phyloP scores from a whole-genome alignment of 2,113 vertebrate genomes.

The Misgurnus mizolepis region DNA sequence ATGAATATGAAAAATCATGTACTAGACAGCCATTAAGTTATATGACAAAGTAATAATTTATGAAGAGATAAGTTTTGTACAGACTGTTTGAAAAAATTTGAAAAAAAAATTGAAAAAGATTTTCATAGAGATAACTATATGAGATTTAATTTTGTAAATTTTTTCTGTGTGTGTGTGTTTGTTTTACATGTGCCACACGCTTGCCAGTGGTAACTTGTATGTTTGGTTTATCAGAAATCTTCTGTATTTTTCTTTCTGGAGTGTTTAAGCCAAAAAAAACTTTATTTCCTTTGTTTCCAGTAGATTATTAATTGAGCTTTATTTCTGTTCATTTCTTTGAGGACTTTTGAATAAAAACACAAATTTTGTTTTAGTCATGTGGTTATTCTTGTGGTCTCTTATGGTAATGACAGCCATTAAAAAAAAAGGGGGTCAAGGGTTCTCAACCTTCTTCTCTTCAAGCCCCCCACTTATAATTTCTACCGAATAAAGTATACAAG shows the following conservation, averaged over 20 bases:
- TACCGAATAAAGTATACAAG: no score
- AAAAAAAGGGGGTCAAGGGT: no score
- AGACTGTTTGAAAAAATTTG: slow-evolving; percentile 84
- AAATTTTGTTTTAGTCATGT: slow-evolving; percentile 46
- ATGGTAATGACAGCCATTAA: no score
- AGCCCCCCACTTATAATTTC: no score
- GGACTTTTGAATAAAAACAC: slow-evolving; percentile 93
- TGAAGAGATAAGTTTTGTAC: slow-evolving; percentile 99
- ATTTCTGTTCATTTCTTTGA: slow-evolving; percentile 93
- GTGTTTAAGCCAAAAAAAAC: slow-evolving; percentile 89
- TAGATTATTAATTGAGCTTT: slow-evolving; percentile 89
- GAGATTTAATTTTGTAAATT: slow-evolving; percentile 89
- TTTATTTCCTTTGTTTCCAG: slow-evolving; percentile 76
- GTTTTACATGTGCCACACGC: slow-evolving; percentile 93
- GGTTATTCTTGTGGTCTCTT: background rate
- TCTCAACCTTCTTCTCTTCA: no score
- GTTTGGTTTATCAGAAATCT: slow-evolving; percentile 90
- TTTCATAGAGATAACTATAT: slow-evolving; percentile 98
- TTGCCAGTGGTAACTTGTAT: slow-evolving; percentile 96
- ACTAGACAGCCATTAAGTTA: slow-evolving; percentile 99
- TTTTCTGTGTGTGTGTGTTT: slow-evolving; percentile 66
- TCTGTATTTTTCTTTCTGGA: slow-evolving; percentile 81
- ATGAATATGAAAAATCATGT: slow-evolving; percentile 90
- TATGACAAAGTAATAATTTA: slow-evolving; percentile 95
- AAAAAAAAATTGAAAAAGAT: slow-evolving; percentile 81